Evolutionary conservation across 2,113 vertebrate species (phyloP), one percentile per base, ranked within the genome.

Genomic region (Hepsetus odoe): DNA sequence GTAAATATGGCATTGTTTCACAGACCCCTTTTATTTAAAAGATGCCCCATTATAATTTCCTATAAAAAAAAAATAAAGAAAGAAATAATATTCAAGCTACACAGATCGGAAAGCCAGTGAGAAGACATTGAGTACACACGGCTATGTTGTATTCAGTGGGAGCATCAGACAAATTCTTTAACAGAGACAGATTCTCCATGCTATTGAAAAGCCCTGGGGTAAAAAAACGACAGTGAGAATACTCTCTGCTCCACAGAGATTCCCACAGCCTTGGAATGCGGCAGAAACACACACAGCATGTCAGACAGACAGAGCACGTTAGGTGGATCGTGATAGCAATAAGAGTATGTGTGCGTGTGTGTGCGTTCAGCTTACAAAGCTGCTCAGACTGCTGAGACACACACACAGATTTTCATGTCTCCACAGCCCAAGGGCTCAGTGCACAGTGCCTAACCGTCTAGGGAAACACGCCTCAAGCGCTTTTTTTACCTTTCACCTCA

Each of bases 251-350:
- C 75, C 38, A 65, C 22, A 59, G 75, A 49, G 75, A 59, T 46
- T 69, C 38, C 32, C 59, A 56, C 28, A 32, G 69, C 26, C 35
- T 74, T 71, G 49, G 26, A 74, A 56, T 80, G 51, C 69, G 11
- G 30, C 32, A 65, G 5, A 74, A 74, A 80, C 67, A 56, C 62
- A 73, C 22, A 77, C 10, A 38, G 55, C 74, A 73, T 73, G 68
- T 76, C 66, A 76, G 59, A n/a, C 51, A 32, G 51, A 55, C n/a
- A 22, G 51, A 55, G 51, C n/a, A 55, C 20, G 28, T 33, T 46
- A 58, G 33, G 24, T 77, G n/a, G 66, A 69, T 77, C 14, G 42
- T 69, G 64, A 77, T 59, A 46, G 61, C 61, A 56, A 72, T 70
- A 77, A 77, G 51, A 33, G 22, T 51, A 56, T 53, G 46, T 56